Evolutionary conservation across 2,113 vertebrate genomes (phyloP).

Genomic region (Geococcyx californianus): DNA sequence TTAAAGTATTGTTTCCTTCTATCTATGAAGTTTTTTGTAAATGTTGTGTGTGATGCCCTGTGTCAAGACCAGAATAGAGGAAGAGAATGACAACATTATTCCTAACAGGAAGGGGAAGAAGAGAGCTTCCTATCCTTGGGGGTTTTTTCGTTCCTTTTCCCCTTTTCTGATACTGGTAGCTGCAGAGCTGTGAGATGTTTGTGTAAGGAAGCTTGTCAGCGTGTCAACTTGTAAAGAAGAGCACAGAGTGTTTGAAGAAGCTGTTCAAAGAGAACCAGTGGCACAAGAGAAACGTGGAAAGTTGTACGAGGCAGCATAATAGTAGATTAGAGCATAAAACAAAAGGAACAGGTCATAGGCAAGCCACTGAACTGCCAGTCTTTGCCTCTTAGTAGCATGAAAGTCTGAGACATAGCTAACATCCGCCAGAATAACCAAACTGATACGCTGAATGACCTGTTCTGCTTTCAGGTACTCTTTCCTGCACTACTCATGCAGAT

Average conservation of each 20-base stretch:
- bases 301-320: neutral
- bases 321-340: neutral
- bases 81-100: neutral
- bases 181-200: neutral
- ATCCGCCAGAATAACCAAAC: neutral
- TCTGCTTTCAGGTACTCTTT: neutral
- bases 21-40: neutral
- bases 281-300: neutral
- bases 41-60: neutral
- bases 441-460: neutral
- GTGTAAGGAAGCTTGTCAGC: neutral
- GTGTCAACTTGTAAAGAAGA: neutral
- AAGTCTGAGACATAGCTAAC: neutral
- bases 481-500: neutral
- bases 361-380: neutral
- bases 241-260: neutral
- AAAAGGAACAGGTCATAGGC: neutral
- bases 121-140: neutral
- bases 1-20: neutral
- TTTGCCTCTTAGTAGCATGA: neutral
- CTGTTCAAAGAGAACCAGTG: neutral
- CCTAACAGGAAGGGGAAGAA: neutral
- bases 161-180: neutral
- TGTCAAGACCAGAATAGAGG: neutral
- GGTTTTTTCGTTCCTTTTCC: neutral